Percentiles rank a stretch among this genome's conserved stretches.
Conservation (phyloP, 1,140 invertebrate genomes). For the Agrilus planipennis region DNA sequence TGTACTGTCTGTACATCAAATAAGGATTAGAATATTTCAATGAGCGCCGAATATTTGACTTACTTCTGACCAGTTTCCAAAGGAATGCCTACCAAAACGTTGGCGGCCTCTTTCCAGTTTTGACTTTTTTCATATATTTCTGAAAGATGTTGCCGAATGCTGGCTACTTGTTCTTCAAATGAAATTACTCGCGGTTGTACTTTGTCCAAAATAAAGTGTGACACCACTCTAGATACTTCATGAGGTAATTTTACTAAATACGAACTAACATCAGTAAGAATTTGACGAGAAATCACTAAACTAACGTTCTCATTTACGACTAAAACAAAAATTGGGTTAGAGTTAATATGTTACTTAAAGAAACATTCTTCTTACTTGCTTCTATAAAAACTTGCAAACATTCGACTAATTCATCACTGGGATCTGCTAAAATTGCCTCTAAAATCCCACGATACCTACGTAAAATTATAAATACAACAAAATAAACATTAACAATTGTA, state of each 20-base stretch:
- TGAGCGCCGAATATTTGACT: no score
- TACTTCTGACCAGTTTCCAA: slow-evolving; percentile 95
- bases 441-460: slow-evolving; percentile 74
- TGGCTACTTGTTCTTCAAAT: slow-evolving; percentile 92
- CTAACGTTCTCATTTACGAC: slow-evolving; percentile 97
- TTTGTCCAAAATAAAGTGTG: slow-evolving; percentile 88
- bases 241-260: slow-evolving; percentile 70
- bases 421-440: slow-evolving; percentile 60
- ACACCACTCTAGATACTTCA: slow-evolving; percentile 76
- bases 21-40: no score
- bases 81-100: slow-evolving; percentile 89
- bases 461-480: slow-evolving; percentile 24
- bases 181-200: slow-evolving; percentile 94
- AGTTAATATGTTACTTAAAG: slow-evolving; percentile 7
- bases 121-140: slow-evolving; percentile 91
- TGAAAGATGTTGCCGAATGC: slow-evolving; percentile 88
- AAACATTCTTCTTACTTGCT: slow-evolving; percentile 61
- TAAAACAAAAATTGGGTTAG: slow-evolving; percentile 35
- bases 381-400: slow-evolving; percentile 84
- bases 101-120: slow-evolving; percentile 88
- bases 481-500: no score
- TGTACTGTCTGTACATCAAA: slow-evolving; percentile 94
- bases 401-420: slow-evolving; percentile 64
- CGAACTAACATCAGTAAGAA: slow-evolving; percentile 84
- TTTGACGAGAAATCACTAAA: slow-evolving; percentile 91